Evolutionary conservation across 1,140 invertebrate genomes (phyloP), one percentile per base, ranked within the genome.

Genomic region (Camponotus vicinus): DNA sequence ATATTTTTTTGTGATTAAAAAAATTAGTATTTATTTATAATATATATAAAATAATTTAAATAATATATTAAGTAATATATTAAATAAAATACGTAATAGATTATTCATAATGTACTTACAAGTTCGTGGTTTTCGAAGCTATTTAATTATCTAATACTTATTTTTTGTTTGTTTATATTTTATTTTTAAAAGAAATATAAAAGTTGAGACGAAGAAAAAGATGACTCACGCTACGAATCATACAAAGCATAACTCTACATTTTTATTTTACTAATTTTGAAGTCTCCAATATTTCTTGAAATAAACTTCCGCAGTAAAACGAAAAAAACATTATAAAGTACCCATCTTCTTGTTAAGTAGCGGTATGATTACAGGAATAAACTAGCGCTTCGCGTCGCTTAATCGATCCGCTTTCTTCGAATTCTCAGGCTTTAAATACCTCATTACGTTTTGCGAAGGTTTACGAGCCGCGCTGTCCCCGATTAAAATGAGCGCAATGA

Each of bases 401-500:
- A 66, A 85, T 85, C 82, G 82, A 83, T 83, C 40, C 32, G 40
- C 40, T 21, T 75, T 83, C 79, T 75, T 73, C 69, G 55, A 61
- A 83, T 83, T 73, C 55, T 63, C 79, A 75, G 79, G 79, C 69
- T 75, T 83, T 73, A 83, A 83, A 83, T 83, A 83, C 55, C 79
- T 83, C 79, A 83, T 83, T 83, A 83, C 57, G 79, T 32, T 83
- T 61, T 75, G 49, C 37, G 34, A 69, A 86, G 79, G 61, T 88
- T 87, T 84, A 89, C 76, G 79, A 89, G 83, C 64, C 61, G 45
- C 71, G 52, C 75, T 85, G 80, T 85, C 57, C 73, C 57, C 86
- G 86, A 89, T 88, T 73, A 86, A 86, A 86, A 88, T 59, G 79
- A 88, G 66, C 86, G 66, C 80, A 85, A 85, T 85, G 73, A 88